phyloP scores from a whole-genome alignment of 35 echinoderm and acorn worm species.

The Apostichopus parvimensis region DNA sequence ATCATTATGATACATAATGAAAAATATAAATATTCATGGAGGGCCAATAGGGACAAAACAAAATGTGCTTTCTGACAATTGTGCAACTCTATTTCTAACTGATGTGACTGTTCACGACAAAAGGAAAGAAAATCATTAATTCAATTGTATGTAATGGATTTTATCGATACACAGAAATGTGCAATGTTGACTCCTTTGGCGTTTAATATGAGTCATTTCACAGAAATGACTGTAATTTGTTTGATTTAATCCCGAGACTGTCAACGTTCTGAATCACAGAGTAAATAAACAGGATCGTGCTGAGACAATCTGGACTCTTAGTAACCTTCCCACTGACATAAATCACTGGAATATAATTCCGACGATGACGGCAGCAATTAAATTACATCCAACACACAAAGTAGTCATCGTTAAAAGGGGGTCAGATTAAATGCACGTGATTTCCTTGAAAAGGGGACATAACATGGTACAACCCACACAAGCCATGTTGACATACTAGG shows the following conservation, averaged over 20 bases:
- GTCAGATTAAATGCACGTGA: not conserved
- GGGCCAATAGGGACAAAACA: too few relatives aligned
- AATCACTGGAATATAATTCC: slow-evolving; percentile 4
- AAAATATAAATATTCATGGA: too few relatives aligned
- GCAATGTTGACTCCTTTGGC: too few relatives aligned
- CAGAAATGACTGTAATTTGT: not conserved
- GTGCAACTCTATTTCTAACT: too few relatives aligned
- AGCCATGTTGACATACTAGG: too few relatives aligned
- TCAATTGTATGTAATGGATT: too few relatives aligned
- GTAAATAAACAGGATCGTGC: not conserved
- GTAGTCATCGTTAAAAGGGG: not conserved
- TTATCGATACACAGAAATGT: too few relatives aligned
- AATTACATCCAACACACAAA: not conserved
- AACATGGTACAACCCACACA: not conserved
- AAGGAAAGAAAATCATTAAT: too few relatives aligned
- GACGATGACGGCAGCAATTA: not conserved
- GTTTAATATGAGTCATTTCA: not conserved
- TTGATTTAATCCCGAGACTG: not conserved
- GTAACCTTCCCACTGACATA: not conserved
- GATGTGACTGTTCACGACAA: too few relatives aligned
- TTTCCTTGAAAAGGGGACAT: not conserved
- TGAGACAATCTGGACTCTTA: not conserved
- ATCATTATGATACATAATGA: too few relatives aligned
- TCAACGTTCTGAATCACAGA: not conserved
- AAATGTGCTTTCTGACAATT: too few relatives aligned